A percentile compares a stretch with the other conserved stretches of the same genome.
Conservation (phyloP, 2,113 vertebrate genomes). For the Ia io region DNA sequence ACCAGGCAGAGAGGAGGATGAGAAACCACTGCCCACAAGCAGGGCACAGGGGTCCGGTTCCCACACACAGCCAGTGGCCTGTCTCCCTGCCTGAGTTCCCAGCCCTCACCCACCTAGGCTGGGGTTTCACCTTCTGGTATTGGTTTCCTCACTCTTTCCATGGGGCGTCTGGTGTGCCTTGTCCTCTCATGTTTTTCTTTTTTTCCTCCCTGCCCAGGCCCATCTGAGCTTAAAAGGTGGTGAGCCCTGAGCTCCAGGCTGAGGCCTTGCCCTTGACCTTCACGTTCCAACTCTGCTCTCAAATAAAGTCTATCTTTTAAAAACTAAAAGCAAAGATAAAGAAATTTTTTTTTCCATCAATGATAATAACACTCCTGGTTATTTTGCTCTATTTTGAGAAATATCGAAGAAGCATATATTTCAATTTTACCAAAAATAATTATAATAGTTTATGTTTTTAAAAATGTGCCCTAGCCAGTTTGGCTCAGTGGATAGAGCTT, state of each 20-base stretch:
- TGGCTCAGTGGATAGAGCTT: too few relatives aligned
- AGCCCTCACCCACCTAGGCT: neutral
- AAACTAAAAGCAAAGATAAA: neutral
- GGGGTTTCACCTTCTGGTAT: conserved; percentile 26
- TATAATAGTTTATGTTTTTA: neutral
- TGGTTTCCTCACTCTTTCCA: conserved; percentile 70
- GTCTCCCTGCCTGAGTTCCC: neutral
- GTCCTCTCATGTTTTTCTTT: neutral
- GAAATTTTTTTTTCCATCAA: neutral
- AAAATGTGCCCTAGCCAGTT: neutral
- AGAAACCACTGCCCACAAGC: neutral
- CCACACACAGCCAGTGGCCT: neutral
- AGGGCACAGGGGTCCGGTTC: conserved; percentile 46
- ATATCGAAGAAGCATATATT: neutral
- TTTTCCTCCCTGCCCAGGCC: neutral
- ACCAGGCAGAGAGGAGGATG: conserved; percentile 11
- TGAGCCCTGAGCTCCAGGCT: neutral
- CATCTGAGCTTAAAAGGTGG: neutral
- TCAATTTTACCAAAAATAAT: neutral
- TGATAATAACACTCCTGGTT: neutral
- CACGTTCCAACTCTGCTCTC: neutral
- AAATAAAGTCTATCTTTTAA: neutral
- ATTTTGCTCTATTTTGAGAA: conserved; percentile 16
- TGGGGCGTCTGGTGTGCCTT: neutral
- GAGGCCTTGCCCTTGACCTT: neutral